Percentiles rank a stretch among this genome's conserved stretches.
These are phyloP conservation scores for Pristionchus arcanus DNA, from an alignment of 2,888 invertebrate genomes.

Conservation along the genomic window DNA sequence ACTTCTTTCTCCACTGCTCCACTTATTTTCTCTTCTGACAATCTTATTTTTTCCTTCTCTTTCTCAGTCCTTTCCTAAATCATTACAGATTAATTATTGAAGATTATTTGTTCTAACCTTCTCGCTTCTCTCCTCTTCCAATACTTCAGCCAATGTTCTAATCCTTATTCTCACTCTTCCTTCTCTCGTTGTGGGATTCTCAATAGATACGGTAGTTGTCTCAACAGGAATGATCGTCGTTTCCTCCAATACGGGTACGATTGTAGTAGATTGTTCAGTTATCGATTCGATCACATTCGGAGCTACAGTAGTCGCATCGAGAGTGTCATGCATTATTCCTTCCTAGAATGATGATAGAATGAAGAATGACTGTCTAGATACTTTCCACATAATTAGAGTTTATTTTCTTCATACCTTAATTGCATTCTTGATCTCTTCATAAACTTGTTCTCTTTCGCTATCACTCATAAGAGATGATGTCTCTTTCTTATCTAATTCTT, in stretches of 20 bases:
- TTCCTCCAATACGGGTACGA: not conserved
- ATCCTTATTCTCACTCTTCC: slow-evolving; percentile 38
- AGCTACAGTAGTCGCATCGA: not conserved
- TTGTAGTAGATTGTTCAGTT: slow-evolving; percentile 16
- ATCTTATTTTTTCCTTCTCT: not conserved
- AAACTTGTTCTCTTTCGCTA: slow-evolving; percentile 10
- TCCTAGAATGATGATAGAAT: not conserved
- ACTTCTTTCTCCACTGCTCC: slow-evolving; percentile 23
- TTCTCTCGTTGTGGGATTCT: not conserved
- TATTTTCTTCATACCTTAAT: not conserved
- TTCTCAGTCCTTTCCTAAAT: slow-evolving; percentile 13
- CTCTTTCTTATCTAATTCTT: slow-evolving; percentile 39
- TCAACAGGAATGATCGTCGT: not conserved
- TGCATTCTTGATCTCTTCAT: slow-evolving; percentile 36
- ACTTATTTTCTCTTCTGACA: slow-evolving; percentile 1
- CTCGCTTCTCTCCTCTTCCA: slow-evolving; percentile 35
- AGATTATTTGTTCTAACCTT: not conserved
- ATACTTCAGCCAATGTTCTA: slow-evolving; percentile 36
- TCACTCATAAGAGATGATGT: slow-evolving; percentile 31
- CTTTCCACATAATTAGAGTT: not conserved
- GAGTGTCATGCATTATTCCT: slow-evolving; percentile 24
- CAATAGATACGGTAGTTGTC: not conserved
- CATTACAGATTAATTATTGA: not conserved
- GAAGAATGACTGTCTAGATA: no score
- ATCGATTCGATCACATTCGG: not conserved